These are phyloP conservation scores for Lepidonotus clava DNA, from an alignment of 2,888 invertebrate species.

Conservation along the genomic window DNA sequence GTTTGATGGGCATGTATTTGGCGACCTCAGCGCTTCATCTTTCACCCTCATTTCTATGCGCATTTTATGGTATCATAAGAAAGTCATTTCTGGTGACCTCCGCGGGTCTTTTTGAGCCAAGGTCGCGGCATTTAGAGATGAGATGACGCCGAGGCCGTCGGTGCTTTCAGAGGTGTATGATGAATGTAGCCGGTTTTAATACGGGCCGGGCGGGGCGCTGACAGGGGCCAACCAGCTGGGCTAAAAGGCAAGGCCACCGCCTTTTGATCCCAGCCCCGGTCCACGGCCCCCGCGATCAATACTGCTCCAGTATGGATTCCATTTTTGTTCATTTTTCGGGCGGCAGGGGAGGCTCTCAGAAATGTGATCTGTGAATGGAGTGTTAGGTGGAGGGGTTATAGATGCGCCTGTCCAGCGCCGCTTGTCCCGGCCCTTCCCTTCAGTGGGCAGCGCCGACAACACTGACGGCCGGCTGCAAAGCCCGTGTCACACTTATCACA, in stretches of 20 bases:
- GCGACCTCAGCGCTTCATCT: neutral
- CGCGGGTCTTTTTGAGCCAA: neutral
- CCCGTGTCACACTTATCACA: conserved; percentile 35
- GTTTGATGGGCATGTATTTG: no score
- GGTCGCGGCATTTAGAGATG: conserved; percentile 20
- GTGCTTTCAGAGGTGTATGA: neutral
- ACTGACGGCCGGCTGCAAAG: neutral
- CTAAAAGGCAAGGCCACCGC: neutral
- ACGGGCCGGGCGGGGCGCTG: neutral
- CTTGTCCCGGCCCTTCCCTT: neutral
- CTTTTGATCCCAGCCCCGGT: neutral
- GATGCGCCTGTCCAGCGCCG: neutral
- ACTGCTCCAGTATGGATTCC: neutral
- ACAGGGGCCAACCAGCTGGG: neutral
- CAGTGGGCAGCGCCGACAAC: neutral
- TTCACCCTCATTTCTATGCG: neutral
- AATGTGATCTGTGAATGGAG: conserved; percentile 13
- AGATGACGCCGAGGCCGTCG: neutral
- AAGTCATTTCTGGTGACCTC: neutral
- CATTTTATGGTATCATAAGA: neutral
- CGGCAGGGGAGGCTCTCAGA: neutral
- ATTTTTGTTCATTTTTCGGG: neutral
- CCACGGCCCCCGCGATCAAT: neutral
- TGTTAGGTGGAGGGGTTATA: conserved; percentile 20
- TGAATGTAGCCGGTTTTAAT: conserved; percentile 9